Percentiles rank a stretch among this genome's conserved stretches.
These are phyloP conservation scores for Chelonus insularis DNA, from an alignment of 1,140 invertebrate genomes.

Conservation along the genomic window DNA sequence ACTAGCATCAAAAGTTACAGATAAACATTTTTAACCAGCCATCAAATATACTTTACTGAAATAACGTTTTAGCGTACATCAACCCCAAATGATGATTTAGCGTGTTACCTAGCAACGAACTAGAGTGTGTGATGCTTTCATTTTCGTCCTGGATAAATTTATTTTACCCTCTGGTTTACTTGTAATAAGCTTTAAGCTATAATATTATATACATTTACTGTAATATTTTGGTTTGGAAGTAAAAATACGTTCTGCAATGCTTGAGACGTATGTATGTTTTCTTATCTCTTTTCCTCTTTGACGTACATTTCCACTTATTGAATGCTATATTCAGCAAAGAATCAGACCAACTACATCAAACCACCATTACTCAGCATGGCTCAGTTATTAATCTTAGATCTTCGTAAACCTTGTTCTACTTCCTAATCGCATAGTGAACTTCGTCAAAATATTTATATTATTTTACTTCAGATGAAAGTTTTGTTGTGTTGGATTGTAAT, in stretches of 20 bases:
- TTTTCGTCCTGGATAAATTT: slow-evolving; percentile 13
- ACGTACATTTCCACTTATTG: slow-evolving; percentile 1
- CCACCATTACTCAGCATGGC: background rate
- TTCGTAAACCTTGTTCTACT: background rate
- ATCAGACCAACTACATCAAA: too few relatives aligned
- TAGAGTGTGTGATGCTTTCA: slow-evolving; percentile 2
- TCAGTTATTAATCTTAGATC: background rate
- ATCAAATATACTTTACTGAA: background rate
- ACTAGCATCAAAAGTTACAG: background rate
- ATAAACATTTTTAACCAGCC: background rate
- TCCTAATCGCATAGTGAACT: background rate
- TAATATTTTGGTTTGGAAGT: background rate
- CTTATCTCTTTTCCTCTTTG: background rate
- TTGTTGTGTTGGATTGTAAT: too few relatives aligned
- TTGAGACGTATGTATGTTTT: too few relatives aligned
- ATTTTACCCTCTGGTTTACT: background rate
- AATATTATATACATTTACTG: background rate
- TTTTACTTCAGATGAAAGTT: too few relatives aligned
- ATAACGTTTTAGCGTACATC: slow-evolving; percentile 16
- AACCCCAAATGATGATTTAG: slow-evolving; percentile 5
- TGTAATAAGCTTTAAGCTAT: too few relatives aligned
- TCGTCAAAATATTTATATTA: background rate
- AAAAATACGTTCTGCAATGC: background rate
- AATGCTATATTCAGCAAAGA: background rate
- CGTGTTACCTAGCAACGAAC: slow-evolving; percentile 8